Evolutionary conservation across 1,140 invertebrate species (phyloP).

Genomic region (Aphelenchoides besseyi): DNA sequence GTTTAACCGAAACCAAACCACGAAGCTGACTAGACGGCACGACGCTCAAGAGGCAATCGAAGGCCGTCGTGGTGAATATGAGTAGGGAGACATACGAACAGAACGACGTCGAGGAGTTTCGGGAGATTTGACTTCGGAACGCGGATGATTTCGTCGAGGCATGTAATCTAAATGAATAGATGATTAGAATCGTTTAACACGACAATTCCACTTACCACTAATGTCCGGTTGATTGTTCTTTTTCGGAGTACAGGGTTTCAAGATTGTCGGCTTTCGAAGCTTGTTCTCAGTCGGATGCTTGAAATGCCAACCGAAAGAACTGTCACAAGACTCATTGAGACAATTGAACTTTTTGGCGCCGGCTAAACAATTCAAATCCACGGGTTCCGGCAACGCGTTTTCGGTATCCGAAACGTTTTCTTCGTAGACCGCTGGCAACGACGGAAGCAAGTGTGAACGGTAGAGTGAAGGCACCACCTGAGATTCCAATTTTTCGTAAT

Average conservation of each 20-base stretch:
- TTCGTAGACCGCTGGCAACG: background rate
- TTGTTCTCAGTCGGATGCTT: no score
- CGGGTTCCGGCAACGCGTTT: background rate
- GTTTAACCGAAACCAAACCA: background rate
- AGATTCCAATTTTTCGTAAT: background rate
- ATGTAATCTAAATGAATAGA: background rate
- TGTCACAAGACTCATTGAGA: no score
- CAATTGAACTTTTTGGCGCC: background rate
- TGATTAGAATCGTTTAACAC: background rate
- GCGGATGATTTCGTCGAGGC: background rate
- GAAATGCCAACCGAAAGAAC: no score
- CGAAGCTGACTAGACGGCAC: background rate
- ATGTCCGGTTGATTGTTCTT: background rate
- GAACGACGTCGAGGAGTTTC: background rate
- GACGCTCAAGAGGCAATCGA: background rate
- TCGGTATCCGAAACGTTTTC: constrained; percentile 16
- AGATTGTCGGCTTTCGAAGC: background rate
- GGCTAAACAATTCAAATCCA: background rate
- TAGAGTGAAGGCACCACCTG: background rate
- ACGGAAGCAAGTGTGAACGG: background rate
- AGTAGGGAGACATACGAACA: background rate
- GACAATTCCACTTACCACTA: background rate
- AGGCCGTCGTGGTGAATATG: background rate
- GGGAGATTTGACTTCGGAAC: background rate
- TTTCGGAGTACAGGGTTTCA: background rate